Evolutionary conservation across 2,113 vertebrate species (phyloP), one percentile per base, ranked within the genome.

Genomic region (Nestor notabilis): DNA sequence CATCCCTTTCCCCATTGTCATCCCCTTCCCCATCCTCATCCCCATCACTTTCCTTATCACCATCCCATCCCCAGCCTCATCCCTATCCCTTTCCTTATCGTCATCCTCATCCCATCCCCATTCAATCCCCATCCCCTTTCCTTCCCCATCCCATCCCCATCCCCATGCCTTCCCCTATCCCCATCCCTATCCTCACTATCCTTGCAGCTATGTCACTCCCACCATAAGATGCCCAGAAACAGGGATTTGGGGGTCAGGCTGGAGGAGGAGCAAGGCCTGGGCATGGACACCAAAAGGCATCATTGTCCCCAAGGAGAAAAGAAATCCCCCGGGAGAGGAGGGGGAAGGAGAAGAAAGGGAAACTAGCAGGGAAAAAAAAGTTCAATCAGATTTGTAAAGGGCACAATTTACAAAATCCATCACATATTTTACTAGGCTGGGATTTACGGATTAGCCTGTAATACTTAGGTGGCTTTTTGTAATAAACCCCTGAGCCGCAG

Each of bases 321-420:
- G 70, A 63, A 55, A 37, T 74, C 37, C 28, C 70, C 39, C 0
- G 27, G 21, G 81, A 41, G 31, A 9, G 10, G 74, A 47, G 50
- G 55, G 50, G 49, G 19, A 65, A 86, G 64, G 68, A 87, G 90
- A 94, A 79, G 64, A 95, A 89, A 88, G 75, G 58, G 61, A 46
- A 77, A 49, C 52, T 50, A 75, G 86, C 25, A 35, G 33, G 72
- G 65, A 29, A 94, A 88, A 84, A 96, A 95, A 98, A 98, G 98
- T 98, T 98, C 97, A 98, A 98, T 98, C 97, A 97, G 95, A 98
- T 99, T 98, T 98, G 98, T 98, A 99, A 99, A 99, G 98, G 98
- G 98, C 98, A 98, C 97, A 98, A 98, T 98, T 99, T 99, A 99
- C 98, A 99, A 97, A 98, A 99, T 98, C 98, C 98, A 98, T 98